Base-by-base conservation (phyloP, 2,113 vertebrate genomes). In the Cromileptes altivelis region DNA sequence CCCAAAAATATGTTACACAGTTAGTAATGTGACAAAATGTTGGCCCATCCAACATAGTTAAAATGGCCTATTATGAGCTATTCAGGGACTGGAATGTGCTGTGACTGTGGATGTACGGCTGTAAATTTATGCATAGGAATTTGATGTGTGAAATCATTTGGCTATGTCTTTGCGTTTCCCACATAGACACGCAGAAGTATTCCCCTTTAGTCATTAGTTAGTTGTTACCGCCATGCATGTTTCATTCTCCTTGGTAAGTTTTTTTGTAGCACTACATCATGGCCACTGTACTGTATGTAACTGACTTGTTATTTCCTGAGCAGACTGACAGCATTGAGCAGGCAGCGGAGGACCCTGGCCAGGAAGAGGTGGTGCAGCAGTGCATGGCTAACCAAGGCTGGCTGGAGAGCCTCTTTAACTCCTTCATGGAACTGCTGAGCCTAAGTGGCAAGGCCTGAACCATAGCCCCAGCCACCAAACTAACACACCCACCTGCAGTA, bases 351-450 rank as follows among this genome's bases (percentile, higher is more conserved):
- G 97, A 98, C 92, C 95, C 97, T 8, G 97, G 97, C 0, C 97
- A 98, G 93, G 97, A 98, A 93, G 97, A 98, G 90, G 97, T 98
- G 80, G 97, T 98, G 50, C 97, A 98, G 94, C 97, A 97, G 94
- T 98, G 97, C 82, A 98, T 98, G 97, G 95, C 97, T 42, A 97
- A 97, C 92, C 96, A 97, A 88, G 95, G 95, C 4, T 98, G 97
- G 97, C 93, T 97, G 69, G 97, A 98, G 81, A 97, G 95, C 70
- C 96, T 97, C 52, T 97, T 97, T 56, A 96, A 95, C 90, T 96
- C 97, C 80, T 97, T 97, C 92, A 93, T 96, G 23, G 96, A 98
- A 23, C 96, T 98, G 76, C 92, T 98, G 65, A 96, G 95, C 73
- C 95, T 95, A 7, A 93, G 93, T 47, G 77, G 92, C 84, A 94